These are phyloP conservation scores for Melieria omissa DNA, from an alignment of 2,888 invertebrate species.

Conservation along the genomic window DNA sequence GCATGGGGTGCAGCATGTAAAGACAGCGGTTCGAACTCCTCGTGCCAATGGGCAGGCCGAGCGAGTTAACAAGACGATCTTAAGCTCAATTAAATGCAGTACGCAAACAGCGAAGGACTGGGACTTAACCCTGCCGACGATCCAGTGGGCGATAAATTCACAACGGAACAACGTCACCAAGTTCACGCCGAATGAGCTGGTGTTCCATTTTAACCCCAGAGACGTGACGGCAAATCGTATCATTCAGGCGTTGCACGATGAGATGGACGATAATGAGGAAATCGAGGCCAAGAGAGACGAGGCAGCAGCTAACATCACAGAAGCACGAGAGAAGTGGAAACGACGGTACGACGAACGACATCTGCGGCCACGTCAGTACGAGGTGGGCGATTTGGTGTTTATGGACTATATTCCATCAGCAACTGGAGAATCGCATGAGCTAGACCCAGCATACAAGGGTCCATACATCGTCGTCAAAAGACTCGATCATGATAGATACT, in stretches of 20 bases:
- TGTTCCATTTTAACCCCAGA: conserved; percentile 30
- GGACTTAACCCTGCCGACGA: conserved; percentile 16
- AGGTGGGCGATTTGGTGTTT: too few species aligned
- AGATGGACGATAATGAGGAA: background rate
- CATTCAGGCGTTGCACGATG: conserved; percentile 28
- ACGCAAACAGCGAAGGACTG: conserved; percentile 14
- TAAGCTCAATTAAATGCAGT: conserved; percentile 8
- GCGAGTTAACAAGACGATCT: conserved; percentile 10
- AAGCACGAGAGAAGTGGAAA: conserved; percentile 32
- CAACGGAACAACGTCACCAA: conserved; percentile 26
- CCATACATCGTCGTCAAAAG: too few species aligned
- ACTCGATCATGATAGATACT: too few species aligned
- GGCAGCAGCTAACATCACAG: conserved; percentile 15
- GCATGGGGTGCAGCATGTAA: conserved; percentile 29
- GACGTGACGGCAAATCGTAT: conserved; percentile 31
- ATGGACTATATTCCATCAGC: too few species aligned
- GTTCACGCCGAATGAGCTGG: conserved; percentile 25
- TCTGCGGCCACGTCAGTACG: too few species aligned
- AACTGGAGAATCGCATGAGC: too few species aligned
- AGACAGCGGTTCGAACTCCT: conserved; percentile 32
- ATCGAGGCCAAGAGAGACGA: background rate
- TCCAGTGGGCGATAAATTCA: too few species aligned
- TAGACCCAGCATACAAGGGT: too few species aligned
- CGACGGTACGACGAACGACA: conserved; percentile 16
- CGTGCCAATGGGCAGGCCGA: conserved; percentile 22